phyloP scores from a whole-genome alignment of 2,888 invertebrate genomes.

The Parascotia fuliginaria region DNA sequence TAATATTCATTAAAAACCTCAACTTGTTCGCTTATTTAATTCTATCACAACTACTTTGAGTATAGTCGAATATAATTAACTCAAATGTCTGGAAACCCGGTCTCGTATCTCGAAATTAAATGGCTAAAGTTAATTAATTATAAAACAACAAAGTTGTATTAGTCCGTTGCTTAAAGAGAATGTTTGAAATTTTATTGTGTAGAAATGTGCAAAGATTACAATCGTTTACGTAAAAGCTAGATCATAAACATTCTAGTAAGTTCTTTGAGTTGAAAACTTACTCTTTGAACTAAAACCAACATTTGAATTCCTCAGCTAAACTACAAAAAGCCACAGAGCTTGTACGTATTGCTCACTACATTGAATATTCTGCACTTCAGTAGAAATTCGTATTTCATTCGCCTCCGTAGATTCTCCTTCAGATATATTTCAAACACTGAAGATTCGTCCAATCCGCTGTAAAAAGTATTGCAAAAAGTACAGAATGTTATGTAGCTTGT shows the following conservation, averaged over 20 bases:
- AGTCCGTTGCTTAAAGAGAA: too few species aligned
- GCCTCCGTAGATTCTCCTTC: slow-evolving; percentile 39
- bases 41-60: slow-evolving; percentile 58
- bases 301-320: slow-evolving; percentile 27
- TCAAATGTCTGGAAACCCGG: slow-evolving; percentile 5
- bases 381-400: slow-evolving; percentile 42
- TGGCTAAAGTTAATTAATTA: slow-evolving; percentile 29
- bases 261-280: background rate
- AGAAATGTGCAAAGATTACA: background rate
- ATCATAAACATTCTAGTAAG: background rate
- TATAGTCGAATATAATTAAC: slow-evolving; percentile 26
- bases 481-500: slow-evolving; percentile 28
- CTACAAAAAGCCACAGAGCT: slow-evolving; percentile 37
- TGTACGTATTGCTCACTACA: slow-evolving; percentile 35
- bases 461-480: slow-evolving; percentile 49
- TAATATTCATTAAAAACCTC: slow-evolving; percentile 78
- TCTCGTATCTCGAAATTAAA: slow-evolving; percentile 19
- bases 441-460: slow-evolving; percentile 44
- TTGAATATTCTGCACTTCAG: slow-evolving; percentile 43
- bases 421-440: slow-evolving; percentile 49
- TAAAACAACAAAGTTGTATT: slow-evolving; percentile 19
- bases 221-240: background rate
- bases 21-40: slow-evolving; percentile 75
- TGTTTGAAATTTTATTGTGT: background rate
- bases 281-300: slow-evolving; percentile 20